Evolutionary conservation across 1,140 invertebrate genomes (phyloP).

Genomic region (Scylla paramamosain): DNA sequence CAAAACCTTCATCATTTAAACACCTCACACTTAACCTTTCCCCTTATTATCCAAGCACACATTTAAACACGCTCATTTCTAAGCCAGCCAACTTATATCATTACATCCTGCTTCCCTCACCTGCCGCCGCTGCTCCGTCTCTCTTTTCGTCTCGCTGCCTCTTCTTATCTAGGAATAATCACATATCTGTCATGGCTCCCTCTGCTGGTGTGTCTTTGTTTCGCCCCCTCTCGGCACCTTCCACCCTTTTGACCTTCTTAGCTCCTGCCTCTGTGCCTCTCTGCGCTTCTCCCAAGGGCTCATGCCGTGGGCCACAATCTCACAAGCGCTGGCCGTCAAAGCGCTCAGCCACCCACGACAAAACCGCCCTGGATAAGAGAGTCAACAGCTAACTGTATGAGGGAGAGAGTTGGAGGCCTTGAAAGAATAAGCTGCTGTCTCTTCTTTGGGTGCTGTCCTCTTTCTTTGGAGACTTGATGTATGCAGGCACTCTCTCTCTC

Average conservation of each 20-base stretch:
- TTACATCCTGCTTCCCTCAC: too few relatives aligned
- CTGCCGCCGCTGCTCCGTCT: too few relatives aligned
- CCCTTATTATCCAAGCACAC: too few relatives aligned
- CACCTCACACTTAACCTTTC: too few relatives aligned
- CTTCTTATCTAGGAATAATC: not conserved
- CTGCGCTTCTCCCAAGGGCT: not conserved
- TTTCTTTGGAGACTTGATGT: too few relatives aligned
- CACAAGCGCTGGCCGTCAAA: conserved; percentile 27
- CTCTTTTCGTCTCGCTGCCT: not conserved
- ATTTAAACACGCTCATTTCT: too few relatives aligned
- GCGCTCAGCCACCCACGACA: conserved; percentile 29
- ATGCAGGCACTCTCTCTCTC: too few relatives aligned
- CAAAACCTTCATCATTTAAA: too few relatives aligned
- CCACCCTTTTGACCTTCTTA: not conserved
- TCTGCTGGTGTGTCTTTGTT: not conserved
- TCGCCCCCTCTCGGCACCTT: not conserved
- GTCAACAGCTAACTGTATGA: not conserved
- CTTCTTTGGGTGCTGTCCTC: too few relatives aligned
- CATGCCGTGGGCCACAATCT: not conserved
- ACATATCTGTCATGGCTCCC: not conserved
- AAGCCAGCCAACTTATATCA: too few relatives aligned
- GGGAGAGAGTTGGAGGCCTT: too few relatives aligned
- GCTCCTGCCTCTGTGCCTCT: not conserved
- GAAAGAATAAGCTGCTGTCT: too few relatives aligned
- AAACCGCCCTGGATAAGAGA: not conserved